These are phyloP conservation scores for Mystacides longicornis DNA, from an alignment of 2,888 invertebrate species.

Conservation along the genomic window DNA sequence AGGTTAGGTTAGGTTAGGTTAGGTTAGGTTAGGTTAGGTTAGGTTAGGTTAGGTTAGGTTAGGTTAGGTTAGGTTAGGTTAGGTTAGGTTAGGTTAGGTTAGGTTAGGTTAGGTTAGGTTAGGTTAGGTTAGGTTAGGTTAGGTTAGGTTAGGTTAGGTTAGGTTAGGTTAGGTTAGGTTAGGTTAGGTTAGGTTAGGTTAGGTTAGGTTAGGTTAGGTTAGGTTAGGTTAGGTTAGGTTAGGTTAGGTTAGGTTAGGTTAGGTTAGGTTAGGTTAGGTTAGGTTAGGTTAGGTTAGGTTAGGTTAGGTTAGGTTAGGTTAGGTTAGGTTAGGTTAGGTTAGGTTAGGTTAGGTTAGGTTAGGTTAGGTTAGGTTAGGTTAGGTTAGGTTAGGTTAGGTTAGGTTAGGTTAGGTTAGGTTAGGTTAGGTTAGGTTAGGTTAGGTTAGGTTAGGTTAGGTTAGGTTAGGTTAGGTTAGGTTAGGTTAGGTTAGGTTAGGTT, in stretches of 20 bases:
- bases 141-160: background rate
- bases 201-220: background rate
- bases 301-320: background rate
- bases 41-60: conserved; percentile 6
- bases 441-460: background rate
- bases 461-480: background rate
- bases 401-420: background rate
- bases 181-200: background rate
- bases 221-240: background rate
- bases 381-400: background rate
- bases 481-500: background rate
- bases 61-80: conserved; percentile 6
- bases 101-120: background rate
- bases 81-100: conserved; percentile 5
- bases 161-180: background rate
- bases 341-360: background rate
- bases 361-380: background rate
- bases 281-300: background rate
- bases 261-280: background rate
- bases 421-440: background rate
- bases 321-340: background rate
- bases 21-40: conserved; percentile 6
- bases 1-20: conserved; percentile 7
- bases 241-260: background rate
- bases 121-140: background rate